Evolutionary conservation across 1,140 invertebrate genomes (phyloP), one percentile per base, ranked within the genome.

Genomic region (Chionoecetes opilio): DNA sequence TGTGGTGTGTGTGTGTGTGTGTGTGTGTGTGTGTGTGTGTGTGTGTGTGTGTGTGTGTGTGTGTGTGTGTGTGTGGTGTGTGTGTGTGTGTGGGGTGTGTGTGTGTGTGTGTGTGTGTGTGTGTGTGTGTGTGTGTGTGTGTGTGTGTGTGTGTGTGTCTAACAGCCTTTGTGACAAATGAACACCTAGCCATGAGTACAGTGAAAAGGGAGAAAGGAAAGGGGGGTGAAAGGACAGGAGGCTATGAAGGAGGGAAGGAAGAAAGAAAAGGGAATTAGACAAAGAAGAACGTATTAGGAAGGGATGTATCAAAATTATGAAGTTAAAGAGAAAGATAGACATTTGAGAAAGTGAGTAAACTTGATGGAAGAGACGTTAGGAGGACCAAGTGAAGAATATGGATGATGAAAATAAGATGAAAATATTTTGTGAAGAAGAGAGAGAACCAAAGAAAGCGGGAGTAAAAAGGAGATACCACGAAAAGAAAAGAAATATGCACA

Each of bases 121-220:
- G 86, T 34, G n/a, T 37, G 86, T 88, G 32, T 37, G 86, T 88
- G 53, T 75, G 53, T 75, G 41, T 29, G 41, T 38, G 34, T 37
- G 86, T 88, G n/a, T 38, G 86, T 38, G 34, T 41, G 34, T 41
- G 35, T 29, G 41, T 75, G 53, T 75, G 53, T 75, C 21, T 75
- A 5, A n/a, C 9, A 0, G 35, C 17, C 32, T 89, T 37, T 46
- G 37, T n/a, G 86, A 38, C 86, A 26, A 29, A 75, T 26, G n/a
- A 75, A 75, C 21, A n/a, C 63, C 0, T 1, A 26, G 26, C 63
- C n/a, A 75, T 75, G 63, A 75, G n/a, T n/a, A 26, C 63, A 17
- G 63, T 2, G 63, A 75, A 2, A 75, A n/a, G 63, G n/a, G n/a
- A 21, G n/a, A 75, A 75, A 26, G 63, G n/a, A 75, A 26, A n/a